phyloP scores from a whole-genome alignment of 2,113 vertebrate genomes.

The Tachycineta bicolor region DNA sequence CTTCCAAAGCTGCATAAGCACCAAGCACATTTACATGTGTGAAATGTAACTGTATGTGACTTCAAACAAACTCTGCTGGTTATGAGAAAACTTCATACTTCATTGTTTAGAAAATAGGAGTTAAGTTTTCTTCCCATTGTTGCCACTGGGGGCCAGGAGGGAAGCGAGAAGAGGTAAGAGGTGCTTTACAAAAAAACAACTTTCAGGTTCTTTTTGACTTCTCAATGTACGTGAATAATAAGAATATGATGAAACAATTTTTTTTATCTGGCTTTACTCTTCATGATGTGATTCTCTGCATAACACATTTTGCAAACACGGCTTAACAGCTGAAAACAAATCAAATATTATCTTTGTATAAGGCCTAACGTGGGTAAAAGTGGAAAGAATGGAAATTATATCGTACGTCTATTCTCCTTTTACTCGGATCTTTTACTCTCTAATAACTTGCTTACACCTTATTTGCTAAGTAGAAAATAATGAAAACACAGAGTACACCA shows the following conservation, averaged over 20 bases:
- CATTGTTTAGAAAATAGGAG: neutral
- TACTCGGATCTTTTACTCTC: neutral
- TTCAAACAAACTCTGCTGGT: conserved; percentile 31
- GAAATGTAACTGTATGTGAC: conserved; percentile 4
- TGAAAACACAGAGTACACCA: neutral
- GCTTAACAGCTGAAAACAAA: neutral
- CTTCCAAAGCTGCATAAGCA: neutral
- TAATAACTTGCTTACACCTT: neutral
- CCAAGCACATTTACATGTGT: neutral
- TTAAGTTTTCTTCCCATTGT: neutral
- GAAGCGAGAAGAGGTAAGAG: neutral
- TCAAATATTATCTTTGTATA: neutral
- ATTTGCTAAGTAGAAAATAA: neutral
- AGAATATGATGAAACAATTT: neutral
- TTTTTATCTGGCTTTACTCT: neutral
- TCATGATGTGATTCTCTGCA: neutral
- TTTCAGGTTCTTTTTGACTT: neutral
- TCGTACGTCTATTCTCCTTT: neutral
- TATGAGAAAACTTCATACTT: neutral
- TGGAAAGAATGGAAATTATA: neutral
- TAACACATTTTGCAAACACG: neutral
- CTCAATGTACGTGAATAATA: neutral
- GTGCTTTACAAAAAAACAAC: neutral
- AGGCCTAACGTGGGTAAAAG: neutral
- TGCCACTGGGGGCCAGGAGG: neutral